These are phyloP conservation scores for Drosophila serrata DNA, from an alignment of 1,140 invertebrate species.

Conservation along the genomic window DNA sequence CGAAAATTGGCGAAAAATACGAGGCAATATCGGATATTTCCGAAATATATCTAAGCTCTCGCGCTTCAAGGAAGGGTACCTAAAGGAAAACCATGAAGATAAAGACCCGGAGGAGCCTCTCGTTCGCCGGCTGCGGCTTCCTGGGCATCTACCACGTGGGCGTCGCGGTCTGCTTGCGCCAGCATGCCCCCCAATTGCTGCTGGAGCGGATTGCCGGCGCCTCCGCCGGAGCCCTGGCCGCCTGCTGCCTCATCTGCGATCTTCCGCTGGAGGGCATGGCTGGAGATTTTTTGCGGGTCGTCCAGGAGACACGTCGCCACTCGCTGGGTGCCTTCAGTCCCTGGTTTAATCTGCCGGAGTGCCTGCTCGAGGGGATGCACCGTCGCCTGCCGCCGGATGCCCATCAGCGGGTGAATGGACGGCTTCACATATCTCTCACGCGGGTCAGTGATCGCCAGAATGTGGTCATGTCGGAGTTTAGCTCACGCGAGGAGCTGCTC, in stretches of 20 bases:
- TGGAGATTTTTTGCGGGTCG: constrained; percentile 93
- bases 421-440: constrained; percentile 97
- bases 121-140: constrained; percentile 99
- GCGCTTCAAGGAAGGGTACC: not conserved
- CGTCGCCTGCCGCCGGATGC: constrained; percentile 97
- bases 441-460: constrained; percentile 97
- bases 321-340: constrained; percentile 98
- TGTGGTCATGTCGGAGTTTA: constrained; percentile 96
- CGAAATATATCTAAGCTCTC: not conserved
- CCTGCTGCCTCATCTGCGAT: constrained; percentile 96
- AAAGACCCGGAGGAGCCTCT: constrained; percentile 90
- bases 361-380: constrained; percentile 93
- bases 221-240: constrained; percentile 97
- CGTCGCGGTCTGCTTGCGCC: constrained; percentile 97
- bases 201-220: constrained; percentile 97
- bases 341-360: constrained; percentile 95
- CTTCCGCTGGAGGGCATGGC: constrained; percentile 96
- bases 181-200: constrained; percentile 97
- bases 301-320: constrained; percentile 93
- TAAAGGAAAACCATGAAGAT: not conserved
- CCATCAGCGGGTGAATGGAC: constrained; percentile 94
- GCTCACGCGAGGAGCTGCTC: constrained; percentile 95
- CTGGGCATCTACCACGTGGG: constrained; percentile 99
- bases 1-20: not conserved
- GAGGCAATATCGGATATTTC: not conserved